Evolutionary conservation across 1,140 invertebrate genomes (phyloP).

Genomic region (Drosophila tristis): DNA sequence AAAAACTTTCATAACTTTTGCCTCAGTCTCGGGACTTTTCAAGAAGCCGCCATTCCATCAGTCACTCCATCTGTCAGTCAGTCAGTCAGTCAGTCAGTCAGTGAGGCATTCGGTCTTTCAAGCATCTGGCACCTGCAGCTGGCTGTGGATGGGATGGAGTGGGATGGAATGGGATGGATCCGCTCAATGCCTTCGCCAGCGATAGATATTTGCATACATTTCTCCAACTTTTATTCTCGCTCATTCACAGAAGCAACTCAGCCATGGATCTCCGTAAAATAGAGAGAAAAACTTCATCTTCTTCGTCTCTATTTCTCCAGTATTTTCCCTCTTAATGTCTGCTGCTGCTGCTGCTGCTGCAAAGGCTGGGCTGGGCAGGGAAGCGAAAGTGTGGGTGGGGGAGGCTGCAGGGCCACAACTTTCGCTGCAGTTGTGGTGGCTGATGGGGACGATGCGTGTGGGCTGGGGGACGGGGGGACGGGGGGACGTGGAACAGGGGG

Average conservation of each 20-base stretch:
- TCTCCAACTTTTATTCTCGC: slow-evolving; percentile 66
- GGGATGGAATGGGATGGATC: slow-evolving; percentile 22
- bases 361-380: background rate
- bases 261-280: slow-evolving; percentile 44
- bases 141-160: slow-evolving; percentile 8
- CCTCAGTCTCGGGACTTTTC: slow-evolving; percentile 18
- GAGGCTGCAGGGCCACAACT: slow-evolving; percentile 36
- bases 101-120: slow-evolving; percentile 37
- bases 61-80: slow-evolving; percentile 21
- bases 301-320: slow-evolving; percentile 22
- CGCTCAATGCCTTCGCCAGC: slow-evolving; percentile 39
- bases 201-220: slow-evolving; percentile 76
- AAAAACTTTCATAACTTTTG: slow-evolving; percentile 62
- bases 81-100: slow-evolving; percentile 26
- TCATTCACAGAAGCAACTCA: slow-evolving; percentile 44
- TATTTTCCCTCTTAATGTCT: background rate
- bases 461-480: slow-evolving; percentile 34
- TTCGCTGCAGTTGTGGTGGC: slow-evolving; percentile 48
- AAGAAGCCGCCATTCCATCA: slow-evolving; percentile 16
- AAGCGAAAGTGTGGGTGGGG: background rate
- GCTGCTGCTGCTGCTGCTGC: background rate
- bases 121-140: slow-evolving; percentile 69
- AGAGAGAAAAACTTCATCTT: slow-evolving; percentile 29
- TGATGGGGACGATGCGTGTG: slow-evolving; percentile 16
- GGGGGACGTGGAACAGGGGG: slow-evolving; percentile 1